Conservation (phyloP, 2,888 invertebrate species). For the Andrena haemorrhoa region DNA sequence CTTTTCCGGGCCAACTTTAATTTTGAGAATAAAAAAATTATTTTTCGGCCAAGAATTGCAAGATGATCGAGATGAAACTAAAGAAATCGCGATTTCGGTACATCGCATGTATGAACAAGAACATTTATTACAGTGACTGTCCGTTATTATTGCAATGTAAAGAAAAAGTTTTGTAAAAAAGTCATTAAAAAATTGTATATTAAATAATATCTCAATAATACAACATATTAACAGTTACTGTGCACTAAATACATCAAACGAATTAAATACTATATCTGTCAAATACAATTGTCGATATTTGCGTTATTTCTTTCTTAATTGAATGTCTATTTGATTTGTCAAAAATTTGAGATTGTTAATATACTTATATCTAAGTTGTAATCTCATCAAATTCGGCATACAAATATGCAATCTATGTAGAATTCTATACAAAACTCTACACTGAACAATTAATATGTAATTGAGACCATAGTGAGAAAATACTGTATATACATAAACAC, state of each 20-base stretch:
- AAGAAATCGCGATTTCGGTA: too few relatives aligned
- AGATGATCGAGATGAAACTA: too few relatives aligned
- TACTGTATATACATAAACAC: background rate
- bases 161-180: background rate
- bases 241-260: background rate
- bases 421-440: slow-evolving; percentile 5
- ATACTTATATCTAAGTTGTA: background rate
- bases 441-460: background rate
- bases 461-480: background rate
- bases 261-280: background rate
- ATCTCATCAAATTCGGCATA: background rate
- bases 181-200: background rate
- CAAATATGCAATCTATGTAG: background rate
- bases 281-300: background rate
- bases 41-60: too few relatives aligned
- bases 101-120: too few relatives aligned
- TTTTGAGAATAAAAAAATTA: too few relatives aligned
- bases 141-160: too few relatives aligned
- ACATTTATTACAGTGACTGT: too few relatives aligned
- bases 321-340: background rate
- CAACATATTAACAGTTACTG: background rate
- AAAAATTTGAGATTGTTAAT: background rate
- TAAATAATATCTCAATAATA: background rate
- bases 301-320: too few relatives aligned
- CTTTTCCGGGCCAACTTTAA: too few relatives aligned